Evolutionary conservation across 1,140 invertebrate genomes (phyloP), one percentile per base, ranked within the genome.

Genomic region (Drosophila kurseongensis): DNA sequence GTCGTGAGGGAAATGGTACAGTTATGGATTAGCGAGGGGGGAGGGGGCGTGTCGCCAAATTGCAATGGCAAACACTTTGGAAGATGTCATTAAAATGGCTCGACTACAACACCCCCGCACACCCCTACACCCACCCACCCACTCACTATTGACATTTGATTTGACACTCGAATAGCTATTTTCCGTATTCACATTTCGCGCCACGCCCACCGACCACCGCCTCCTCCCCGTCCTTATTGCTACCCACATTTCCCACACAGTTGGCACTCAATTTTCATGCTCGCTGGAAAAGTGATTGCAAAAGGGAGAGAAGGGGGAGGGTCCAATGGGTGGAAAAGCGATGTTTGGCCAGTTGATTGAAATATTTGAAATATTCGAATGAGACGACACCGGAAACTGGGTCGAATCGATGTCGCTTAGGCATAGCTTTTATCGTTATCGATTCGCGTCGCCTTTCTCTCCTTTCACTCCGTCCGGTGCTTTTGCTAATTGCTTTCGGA

Each of bases 111-210:
- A 23, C 23, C 55, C 60, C 57, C 65, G 29, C 29, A 5, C 29
- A 4, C 29, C 29, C 52, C 55, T 42, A 36, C 42, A 16, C 36
- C 32, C 1, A n/a, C n/a, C 13, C n/a, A 8, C 18, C 23, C 14
- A 18, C 12, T 38, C 13, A 5, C 54, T 59, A 48, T 29, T 59
- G 74, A 88, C 82, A 83, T 83, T 89, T 67, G 84, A 89, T 88
- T 88, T 89, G 80, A 89, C 83, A 88, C 77, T 77, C 86, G 72
- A 83, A 89, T 73, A 83, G 76, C 76, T 76, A 80, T 83, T 79
- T 86, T 83, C 44, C 60, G 67, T 66, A 71, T 66, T 72, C 69
- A 73, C 38, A 73, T 60, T 72, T 72, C 27, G 69, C 54, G 40
- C 36, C 44, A 35, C 54, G 32, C 1, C 36, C n/a, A 32, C 29